phyloP scores from a whole-genome alignment of 2,113 vertebrate genomes.

The Corvus cornix region DNA sequence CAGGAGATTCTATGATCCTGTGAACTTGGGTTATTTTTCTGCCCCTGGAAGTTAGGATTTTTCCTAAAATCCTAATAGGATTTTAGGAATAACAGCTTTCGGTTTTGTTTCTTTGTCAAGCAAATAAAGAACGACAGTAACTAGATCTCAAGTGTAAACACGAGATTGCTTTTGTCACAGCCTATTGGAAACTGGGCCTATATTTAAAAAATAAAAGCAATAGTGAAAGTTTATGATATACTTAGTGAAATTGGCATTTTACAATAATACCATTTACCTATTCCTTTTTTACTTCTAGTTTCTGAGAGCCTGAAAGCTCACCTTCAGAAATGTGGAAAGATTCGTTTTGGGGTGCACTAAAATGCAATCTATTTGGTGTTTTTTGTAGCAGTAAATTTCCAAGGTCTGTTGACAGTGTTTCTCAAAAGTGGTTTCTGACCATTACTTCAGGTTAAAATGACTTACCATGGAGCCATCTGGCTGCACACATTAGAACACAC shows the following conservation, averaged over 20 bases:
- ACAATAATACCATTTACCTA: background rate
- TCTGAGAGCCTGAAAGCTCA: background rate
- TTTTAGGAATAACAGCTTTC: background rate
- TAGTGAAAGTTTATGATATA: background rate
- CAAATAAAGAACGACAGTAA: background rate
- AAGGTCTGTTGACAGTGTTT: background rate
- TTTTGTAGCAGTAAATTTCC: background rate
- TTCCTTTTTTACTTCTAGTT: background rate
- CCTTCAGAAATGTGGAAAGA: background rate
- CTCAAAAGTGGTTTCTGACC: background rate
- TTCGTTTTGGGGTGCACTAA: background rate
- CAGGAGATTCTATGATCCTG: background rate
- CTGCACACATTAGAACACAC: background rate
- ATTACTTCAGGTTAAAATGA: slow-evolving; percentile 31
- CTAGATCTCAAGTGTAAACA: slow-evolving; percentile 29
- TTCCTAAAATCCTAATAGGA: background rate
- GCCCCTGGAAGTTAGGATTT: background rate
- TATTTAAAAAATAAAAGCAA: background rate
- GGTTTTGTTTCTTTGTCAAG: background rate
- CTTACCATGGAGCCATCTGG: slow-evolving; percentile 53
- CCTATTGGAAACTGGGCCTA: background rate
- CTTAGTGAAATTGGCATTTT: background rate
- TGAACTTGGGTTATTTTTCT: background rate
- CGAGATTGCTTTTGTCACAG: background rate
- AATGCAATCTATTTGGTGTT: background rate